A percentile compares a stretch with the other conserved stretches of the same genome.
Evolutionary conservation across 2,888 invertebrate species (phyloP).

Genomic region (Mesorhabditis spiculigera): DNA sequence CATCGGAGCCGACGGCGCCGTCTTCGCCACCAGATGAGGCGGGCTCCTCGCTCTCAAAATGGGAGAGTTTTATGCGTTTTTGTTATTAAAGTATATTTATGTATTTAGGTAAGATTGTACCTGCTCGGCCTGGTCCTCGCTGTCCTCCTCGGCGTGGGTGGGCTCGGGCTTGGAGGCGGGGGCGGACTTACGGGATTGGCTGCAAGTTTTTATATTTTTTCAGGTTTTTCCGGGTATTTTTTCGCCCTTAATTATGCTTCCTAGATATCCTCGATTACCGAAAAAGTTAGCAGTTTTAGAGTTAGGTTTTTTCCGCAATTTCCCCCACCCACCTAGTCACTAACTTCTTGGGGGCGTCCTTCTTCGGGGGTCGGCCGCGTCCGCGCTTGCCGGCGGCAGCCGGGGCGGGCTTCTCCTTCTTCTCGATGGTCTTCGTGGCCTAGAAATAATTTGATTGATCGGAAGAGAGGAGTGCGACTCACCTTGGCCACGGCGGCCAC

Average conservation of each 20-base stretch:
- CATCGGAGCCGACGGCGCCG: background rate
- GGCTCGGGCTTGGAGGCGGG: background rate
- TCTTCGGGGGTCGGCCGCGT: background rate
- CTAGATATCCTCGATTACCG: too few relatives aligned
- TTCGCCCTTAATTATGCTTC: too few relatives aligned
- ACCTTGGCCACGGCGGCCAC: background rate
- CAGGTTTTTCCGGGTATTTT: background rate
- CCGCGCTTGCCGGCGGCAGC: background rate
- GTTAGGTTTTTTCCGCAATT: background rate
- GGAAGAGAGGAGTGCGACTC: background rate
- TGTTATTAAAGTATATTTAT: background rate
- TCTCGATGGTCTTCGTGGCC: conserved; percentile 5
- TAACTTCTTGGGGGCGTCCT: background rate
- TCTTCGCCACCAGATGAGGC: background rate
- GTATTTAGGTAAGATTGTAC: background rate
- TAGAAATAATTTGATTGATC: background rate
- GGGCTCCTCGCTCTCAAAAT: background rate
- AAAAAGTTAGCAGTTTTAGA: background rate
- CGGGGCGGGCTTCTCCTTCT: background rate
- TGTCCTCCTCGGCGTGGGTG: background rate
- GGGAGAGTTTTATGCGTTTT: background rate
- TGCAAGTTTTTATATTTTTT: background rate
- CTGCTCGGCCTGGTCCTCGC: background rate
- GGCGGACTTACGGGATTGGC: background rate
- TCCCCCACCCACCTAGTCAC: background rate